Percentiles rank a stretch among this genome's conserved stretches.
Conservation (phyloP, 2,797 vertebrate genomes). For the Helarctos malayanus region DNA sequence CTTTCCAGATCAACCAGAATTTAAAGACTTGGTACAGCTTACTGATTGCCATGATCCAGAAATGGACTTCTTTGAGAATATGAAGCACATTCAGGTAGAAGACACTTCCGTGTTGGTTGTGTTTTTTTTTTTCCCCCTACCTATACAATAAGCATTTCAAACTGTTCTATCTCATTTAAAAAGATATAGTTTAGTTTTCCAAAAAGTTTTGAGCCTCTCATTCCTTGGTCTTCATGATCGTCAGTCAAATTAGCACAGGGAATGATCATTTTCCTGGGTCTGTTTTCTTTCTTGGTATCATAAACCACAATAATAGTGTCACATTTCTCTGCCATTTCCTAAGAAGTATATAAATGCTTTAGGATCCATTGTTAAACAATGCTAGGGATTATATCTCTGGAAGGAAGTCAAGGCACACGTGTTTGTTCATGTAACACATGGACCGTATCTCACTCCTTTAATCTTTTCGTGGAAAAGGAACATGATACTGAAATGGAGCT, state of each 20-base stretch:
- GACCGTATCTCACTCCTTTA: neutral
- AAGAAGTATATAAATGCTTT: neutral
- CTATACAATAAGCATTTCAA: neutral
- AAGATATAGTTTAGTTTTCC: neutral
- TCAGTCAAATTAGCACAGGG: neutral
- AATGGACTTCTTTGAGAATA: slow-evolving; percentile 99
- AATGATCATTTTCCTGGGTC: neutral
- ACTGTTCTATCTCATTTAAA: neutral
- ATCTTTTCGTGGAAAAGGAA: neutral
- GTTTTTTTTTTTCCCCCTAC: neutral
- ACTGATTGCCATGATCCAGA: slow-evolving; percentile 95
- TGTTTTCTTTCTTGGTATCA: neutral
- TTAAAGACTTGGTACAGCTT: slow-evolving; percentile 96
- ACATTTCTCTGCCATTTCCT: neutral
- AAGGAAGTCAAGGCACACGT: slow-evolving; percentile 1
- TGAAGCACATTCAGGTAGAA: slow-evolving; percentile 99
- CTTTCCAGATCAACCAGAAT: slow-evolving; percentile 94
- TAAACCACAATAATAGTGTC: neutral
- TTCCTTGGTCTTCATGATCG: neutral
- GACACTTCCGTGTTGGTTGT: neutral
- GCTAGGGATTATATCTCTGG: neutral
- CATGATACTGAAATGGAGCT: neutral
- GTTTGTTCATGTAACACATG: slow-evolving; percentile 20
- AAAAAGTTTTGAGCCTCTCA: neutral
- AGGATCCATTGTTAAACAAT: neutral